These are phyloP conservation scores for Sphinx pinastri DNA, from an alignment of 2,888 invertebrate species.

Conservation along the genomic window DNA sequence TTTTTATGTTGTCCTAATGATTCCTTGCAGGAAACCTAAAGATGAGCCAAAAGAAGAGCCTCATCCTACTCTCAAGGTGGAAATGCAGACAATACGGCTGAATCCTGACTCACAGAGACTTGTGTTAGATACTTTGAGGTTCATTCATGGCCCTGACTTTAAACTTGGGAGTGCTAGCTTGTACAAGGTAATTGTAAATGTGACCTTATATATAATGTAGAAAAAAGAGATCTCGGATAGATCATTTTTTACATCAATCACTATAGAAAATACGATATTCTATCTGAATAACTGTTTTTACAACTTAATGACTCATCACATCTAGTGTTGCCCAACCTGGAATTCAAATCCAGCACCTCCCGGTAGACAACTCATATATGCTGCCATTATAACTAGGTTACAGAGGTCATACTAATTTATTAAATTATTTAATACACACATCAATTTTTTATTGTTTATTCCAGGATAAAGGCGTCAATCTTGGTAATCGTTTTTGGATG, in stretches of 20 bases:
- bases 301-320: too few relatives aligned
- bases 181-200: slow-evolving; percentile 76
- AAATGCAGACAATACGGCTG: slow-evolving; percentile 89
- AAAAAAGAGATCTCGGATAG: not conserved
- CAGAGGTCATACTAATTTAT: too few relatives aligned
- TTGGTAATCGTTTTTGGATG: slow-evolving; percentile 90
- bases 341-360: too few relatives aligned
- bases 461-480: slow-evolving; percentile 87
- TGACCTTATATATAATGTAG: not conserved
- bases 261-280: too few relatives aligned
- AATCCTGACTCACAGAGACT: slow-evolving; percentile 88
- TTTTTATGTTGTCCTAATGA: slow-evolving; percentile 32
- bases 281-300: too few relatives aligned
- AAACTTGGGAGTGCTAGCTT: slow-evolving; percentile 81
- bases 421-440: too few relatives aligned
- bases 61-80: slow-evolving; percentile 86
- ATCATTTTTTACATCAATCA: too few relatives aligned
- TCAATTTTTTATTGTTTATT: slow-evolving; percentile 42
- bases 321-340: too few relatives aligned
- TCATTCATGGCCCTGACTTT: slow-evolving; percentile 89
- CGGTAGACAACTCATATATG: too few relatives aligned
- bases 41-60: slow-evolving; percentile 75
- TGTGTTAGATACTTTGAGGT: slow-evolving; percentile 89
- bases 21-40: slow-evolving; percentile 64
- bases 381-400: too few relatives aligned